These are phyloP conservation scores for Cirrhinus mrigala DNA, from an alignment of 2,797 vertebrate species.

Conservation along the genomic window DNA sequence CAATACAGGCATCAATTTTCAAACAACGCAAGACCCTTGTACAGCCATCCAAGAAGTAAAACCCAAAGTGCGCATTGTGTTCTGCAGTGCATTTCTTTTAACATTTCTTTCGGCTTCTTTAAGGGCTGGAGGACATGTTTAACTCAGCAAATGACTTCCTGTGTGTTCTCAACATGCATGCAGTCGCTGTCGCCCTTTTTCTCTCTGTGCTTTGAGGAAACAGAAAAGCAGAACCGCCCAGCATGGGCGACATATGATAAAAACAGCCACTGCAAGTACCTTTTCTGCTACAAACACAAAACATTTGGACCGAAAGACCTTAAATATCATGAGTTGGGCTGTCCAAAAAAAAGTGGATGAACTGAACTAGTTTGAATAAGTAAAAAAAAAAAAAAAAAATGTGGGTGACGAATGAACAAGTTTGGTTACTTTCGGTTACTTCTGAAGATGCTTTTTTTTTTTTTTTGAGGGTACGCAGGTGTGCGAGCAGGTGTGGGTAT, in stretches of 20 bases:
- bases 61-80: not conserved
- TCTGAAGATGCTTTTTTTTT: not conserved
- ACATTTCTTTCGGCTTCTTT: not conserved
- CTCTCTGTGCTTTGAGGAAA: slow-evolving; percentile 6
- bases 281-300: slow-evolving; percentile 3
- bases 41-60: not conserved
- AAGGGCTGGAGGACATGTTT: not conserved
- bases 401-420: not conserved
- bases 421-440: not conserved
- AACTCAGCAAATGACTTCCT: not conserved
- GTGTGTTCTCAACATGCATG: slow-evolving; percentile 10
- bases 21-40: not conserved
- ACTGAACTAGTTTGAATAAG: not conserved
- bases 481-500: not conserved
- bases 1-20: slow-evolving; percentile 7
- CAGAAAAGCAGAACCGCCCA: slow-evolving; percentile 17
- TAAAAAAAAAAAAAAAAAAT: not conserved
- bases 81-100: not conserved
- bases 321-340: not conserved
- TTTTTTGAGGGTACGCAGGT: slow-evolving; percentile 6
- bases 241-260: not conserved
- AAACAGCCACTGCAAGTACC: slow-evolving; percentile 32
- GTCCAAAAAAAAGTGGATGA: not conserved
- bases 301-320: not conserved
- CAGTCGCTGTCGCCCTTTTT: not conserved